Evolutionary conservation across 2,113 vertebrate species (phyloP), one percentile per base, ranked within the genome.

Genomic region (Ceyx melanurus): DNA sequence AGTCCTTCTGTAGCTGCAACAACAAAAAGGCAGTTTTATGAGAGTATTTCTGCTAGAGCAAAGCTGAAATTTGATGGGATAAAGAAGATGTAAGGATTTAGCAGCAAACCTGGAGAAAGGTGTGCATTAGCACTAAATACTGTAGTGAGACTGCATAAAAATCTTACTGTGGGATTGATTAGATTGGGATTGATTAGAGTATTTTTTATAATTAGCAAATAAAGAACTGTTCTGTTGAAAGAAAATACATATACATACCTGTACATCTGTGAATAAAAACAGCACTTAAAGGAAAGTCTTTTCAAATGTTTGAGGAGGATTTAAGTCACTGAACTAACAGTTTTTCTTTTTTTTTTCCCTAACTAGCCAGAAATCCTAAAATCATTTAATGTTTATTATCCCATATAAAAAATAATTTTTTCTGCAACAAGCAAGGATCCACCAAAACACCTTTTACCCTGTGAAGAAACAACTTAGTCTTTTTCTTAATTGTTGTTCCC

Each of bases 301-400:
- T 82, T 82, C n/a, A 48, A 40, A 42, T 43, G 29, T 37, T 80
- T 37, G 64, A 91, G 40, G 61, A 86, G 74, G 50, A 54, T 33
- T 57, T 50, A 75, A 85, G 33, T 60, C 72, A 68, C 58, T n/a
- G 50, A 82, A 20, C 22, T 43, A 61, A 45, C 23, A 71, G 19
- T 51, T 37, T 37, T 37, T 37, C 11, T 37, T 37, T 37, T 37
- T 37, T 37, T 37, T 37, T 37, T 37, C 37, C 35, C 37, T 70
- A 40, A 40, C 75, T 67, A 56, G 7, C 37, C 18, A 84, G 70
- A 91, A 94, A 71, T 92, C n/a, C 48, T 74, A 46, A 85, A 93
- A 46, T 8, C 7, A 31, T 67, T 60, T 64, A 23, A 79, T 25
- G 18, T 86, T 86, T 48, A 54, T 77, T 50, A 62, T 66, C 20